Conservation (phyloP, 2,113 vertebrate genomes). For the Scolopax mira region DNA sequence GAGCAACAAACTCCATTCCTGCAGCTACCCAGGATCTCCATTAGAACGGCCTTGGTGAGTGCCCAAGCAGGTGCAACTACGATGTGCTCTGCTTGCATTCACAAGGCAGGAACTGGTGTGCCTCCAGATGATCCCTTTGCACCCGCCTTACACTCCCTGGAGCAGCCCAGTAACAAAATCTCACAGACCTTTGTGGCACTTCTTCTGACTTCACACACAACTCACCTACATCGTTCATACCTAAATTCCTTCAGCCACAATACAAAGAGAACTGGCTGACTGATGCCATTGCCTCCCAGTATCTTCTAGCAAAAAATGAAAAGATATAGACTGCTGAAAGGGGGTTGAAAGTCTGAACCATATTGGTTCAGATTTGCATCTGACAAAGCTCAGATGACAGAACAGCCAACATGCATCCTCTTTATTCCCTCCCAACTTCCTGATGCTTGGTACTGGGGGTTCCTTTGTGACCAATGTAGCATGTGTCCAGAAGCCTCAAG, state of each 20-base stretch:
- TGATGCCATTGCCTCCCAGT: neutral
- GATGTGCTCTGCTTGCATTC: neutral
- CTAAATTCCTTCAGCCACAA: neutral
- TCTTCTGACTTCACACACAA: neutral
- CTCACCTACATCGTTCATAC: neutral
- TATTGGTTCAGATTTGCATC: neutral
- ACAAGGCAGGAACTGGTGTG: neutral
- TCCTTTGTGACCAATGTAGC: neutral
- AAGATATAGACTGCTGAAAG: neutral
- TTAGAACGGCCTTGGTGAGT: neutral
- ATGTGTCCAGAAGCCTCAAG: neutral
- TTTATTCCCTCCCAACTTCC: neutral
- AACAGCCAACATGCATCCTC: neutral
- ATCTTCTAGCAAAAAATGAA: neutral
- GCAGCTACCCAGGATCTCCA: neutral
- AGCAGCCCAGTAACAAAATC: neutral
- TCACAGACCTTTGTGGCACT: neutral
- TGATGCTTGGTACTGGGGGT: neutral
- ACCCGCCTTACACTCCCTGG: neutral
- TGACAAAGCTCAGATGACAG: neutral
- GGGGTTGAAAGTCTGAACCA: accelerated
- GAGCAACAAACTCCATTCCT: neutral
- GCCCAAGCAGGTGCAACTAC: neutral
- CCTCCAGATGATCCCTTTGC: neutral
- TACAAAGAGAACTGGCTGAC: neutral